These are phyloP conservation scores for Anarsia innoxiella DNA, from an alignment of 2,888 invertebrate genomes.

Conservation along the genomic window DNA sequence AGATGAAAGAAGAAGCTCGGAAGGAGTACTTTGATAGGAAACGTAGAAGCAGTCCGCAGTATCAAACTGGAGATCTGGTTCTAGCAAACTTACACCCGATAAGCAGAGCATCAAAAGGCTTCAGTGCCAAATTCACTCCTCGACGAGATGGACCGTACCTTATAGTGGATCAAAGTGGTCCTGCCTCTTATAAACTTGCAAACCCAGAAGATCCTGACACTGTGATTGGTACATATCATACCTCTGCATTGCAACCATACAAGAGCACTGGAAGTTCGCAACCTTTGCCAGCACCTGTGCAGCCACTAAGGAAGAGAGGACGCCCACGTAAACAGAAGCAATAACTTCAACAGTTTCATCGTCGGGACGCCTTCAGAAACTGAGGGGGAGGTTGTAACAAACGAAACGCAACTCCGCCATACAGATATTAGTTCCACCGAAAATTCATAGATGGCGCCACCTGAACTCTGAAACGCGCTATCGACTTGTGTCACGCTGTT, in stretches of 20 bases:
- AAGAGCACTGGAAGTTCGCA: neutral
- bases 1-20: conserved; percentile 16
- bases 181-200: neutral
- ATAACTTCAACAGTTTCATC: conserved; percentile 1
- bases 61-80: conserved; percentile 15
- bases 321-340: conserved; percentile 4
- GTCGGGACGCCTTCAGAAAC: conserved; percentile 7
- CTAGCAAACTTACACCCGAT: conserved; percentile 13
- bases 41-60: conserved; percentile 11
- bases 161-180: neutral
- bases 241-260: conserved; percentile 2
- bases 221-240: conserved; percentile 2
- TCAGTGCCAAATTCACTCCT: conserved; percentile 7
- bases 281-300: neutral
- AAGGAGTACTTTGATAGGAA: conserved; percentile 15
- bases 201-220: neutral
- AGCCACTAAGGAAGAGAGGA: conserved; percentile 3
- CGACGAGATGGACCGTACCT: conserved; percentile 8
- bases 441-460: too few species aligned
- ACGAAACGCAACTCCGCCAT: too few species aligned
- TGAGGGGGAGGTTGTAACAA: conserved; percentile 7
- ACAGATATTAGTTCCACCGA: too few species aligned
- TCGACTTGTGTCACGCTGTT: too few species aligned
- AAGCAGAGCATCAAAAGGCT: conserved; percentile 13
- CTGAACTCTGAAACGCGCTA: too few species aligned